phyloP scores from a whole-genome alignment of 2,113 vertebrate species.

The Antigone vipio region DNA sequence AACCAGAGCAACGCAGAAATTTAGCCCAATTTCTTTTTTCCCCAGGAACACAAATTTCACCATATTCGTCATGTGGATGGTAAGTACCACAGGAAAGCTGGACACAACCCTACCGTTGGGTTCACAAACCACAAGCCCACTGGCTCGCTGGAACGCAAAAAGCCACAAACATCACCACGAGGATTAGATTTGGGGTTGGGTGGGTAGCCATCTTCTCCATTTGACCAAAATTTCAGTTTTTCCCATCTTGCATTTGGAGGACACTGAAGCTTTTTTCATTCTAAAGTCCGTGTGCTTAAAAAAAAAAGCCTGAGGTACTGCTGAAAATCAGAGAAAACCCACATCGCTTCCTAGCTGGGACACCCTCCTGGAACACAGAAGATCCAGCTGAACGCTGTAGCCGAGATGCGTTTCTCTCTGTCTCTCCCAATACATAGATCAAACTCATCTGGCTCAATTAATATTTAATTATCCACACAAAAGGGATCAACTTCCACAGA shows the following conservation, averaged over 20 bases:
- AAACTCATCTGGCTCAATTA: conserved; percentile 30
- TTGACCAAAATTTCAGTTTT: accelerated
- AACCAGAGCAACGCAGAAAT: accelerated
- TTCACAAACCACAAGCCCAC: background rate
- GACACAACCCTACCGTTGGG: accelerated
- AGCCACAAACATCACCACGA: background rate
- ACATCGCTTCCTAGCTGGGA: background rate
- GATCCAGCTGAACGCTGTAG: background rate
- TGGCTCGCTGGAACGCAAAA: background rate
- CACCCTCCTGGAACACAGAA: background rate
- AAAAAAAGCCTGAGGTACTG: background rate
- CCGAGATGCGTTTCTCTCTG: accelerated
- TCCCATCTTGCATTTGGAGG: background rate
- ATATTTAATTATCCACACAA: conserved; percentile 61
- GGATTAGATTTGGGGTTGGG: accelerated
- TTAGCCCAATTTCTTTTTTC: background rate
- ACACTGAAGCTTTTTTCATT: background rate
- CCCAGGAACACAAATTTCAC: background rate
- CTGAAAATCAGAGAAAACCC: background rate
- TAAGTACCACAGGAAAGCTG: background rate
- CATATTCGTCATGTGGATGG: accelerated
- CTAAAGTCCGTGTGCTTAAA: accelerated
- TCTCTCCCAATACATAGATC: background rate
- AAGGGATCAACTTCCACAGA: conserved; percentile 48
- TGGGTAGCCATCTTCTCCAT: no score